Conservation (phyloP, 2,113 vertebrate genomes). For the Varanus salvator region DNA sequence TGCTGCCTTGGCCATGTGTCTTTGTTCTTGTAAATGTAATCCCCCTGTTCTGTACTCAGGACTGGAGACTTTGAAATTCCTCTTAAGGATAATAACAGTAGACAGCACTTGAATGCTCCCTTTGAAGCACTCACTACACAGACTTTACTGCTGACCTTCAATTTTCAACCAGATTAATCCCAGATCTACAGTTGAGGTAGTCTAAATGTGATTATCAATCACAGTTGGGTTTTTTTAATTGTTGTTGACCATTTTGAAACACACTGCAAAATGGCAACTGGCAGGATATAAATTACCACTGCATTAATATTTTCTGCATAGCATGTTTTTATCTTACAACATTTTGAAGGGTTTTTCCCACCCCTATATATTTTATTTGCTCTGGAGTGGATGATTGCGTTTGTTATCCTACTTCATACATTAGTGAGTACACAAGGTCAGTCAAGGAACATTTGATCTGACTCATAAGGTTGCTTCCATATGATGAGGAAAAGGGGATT, state of each 20-base stretch:
- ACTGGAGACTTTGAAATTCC: conserved; percentile 42
- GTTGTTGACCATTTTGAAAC: conserved; percentile 34
- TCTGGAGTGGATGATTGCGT: not conserved
- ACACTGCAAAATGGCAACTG: conserved; percentile 28
- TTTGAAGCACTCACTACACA: conserved; percentile 52
- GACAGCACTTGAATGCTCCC: conserved; percentile 59
- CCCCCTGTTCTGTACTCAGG: conserved; percentile 17
- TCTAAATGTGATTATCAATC: conserved; percentile 47
- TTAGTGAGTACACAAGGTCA: not conserved
- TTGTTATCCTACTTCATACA: not conserved
- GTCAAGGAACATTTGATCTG: not conserved
- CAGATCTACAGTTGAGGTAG: conserved; percentile 55
- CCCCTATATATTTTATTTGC: not conserved
- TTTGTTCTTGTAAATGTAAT: conserved; percentile 43
- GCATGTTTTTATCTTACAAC: conserved; percentile 9
- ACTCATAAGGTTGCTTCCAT: not conserved
- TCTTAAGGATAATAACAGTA: conserved; percentile 52
- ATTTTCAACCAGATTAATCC: conserved; percentile 55
- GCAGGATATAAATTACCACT: conserved; percentile 55
- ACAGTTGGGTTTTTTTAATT: conserved; percentile 16
- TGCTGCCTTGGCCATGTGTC: conserved; percentile 27
- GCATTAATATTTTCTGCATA: conserved; percentile 39
- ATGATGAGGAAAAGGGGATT: not conserved
- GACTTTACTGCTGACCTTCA: conserved; percentile 50
- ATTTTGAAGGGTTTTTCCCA: not conserved